phyloP scores from a whole-genome alignment of 2,113 vertebrate genomes.

The Prunella himalayana region DNA sequence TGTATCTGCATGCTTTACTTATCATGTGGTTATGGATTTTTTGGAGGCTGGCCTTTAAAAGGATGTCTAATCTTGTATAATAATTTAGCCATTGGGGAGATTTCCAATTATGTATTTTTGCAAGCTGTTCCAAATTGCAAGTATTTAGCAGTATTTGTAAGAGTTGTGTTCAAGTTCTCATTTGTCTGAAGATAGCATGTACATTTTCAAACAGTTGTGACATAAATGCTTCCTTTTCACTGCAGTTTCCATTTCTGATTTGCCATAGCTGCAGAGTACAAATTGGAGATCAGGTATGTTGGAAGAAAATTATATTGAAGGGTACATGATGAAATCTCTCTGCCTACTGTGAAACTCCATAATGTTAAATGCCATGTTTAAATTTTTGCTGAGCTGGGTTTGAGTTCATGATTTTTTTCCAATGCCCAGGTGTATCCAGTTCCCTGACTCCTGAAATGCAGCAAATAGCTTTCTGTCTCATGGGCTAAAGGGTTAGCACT shows the following conservation, averaged over 20 bases:
- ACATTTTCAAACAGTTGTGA: not conserved
- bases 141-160: not conserved
- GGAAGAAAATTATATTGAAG: not conserved
- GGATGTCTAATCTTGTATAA: not conserved
- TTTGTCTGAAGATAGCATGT: not conserved
- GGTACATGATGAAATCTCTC: not conserved
- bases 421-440: not conserved
- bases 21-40: not conserved
- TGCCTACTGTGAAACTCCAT: not conserved
- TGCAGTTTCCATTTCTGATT: not conserved
- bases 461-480: not conserved
- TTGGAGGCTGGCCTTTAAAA: not conserved
- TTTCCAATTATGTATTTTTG: not conserved
- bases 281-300: not conserved
- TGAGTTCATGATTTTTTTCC: not conserved
- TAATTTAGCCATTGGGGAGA: not conserved
- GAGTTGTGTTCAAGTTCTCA: not conserved
- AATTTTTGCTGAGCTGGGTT: not conserved
- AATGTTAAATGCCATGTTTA: not conserved
- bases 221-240: not conserved
- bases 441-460: not conserved
- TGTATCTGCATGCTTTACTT: not conserved
- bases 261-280: not conserved
- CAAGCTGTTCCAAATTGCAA: not conserved
- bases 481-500: not conserved